Base-by-base conservation (phyloP, 2,113 vertebrate genomes). In the Aldabrachelys gigantea region DNA sequence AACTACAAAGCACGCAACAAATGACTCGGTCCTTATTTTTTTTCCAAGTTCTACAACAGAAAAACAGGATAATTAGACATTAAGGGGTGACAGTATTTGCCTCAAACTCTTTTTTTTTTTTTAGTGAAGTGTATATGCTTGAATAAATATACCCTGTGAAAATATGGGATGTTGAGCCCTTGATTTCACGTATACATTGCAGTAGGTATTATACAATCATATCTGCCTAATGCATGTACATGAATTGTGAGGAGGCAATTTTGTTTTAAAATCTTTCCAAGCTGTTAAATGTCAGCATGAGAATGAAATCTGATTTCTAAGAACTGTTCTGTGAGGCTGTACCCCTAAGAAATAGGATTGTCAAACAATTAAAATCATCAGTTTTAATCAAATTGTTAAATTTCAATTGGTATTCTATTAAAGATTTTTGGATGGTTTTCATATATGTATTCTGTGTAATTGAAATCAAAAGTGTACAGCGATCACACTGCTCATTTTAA, bases 221-320 rank as follows among this genome's bases (percentile, higher is more conserved):
- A 52, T 38, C 82, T 81, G 50, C 3, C 54, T 87, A 80, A 76
- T 84, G 57, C 81, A 82, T 50, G 75, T 25, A 41, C 4, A 21
- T 81, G 82, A 90, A 31, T 54, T n/a, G 53, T 57, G 88, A 91
- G 24, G 29, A 56, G 84, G 35, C 21, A 85, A 76, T 85, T 95
- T 93, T 80, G 11, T 83, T 53, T 89, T 88, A 50, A 91, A 54
- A 92, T 56, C 11, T 87, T 90, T 88, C 56, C 22, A 65, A 52
- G 35, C 29, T 95, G 44, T 16, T 49, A 11, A 89, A 94, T 84
- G 76, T 80, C 78, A 95, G 76, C 76, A 69, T 89, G 84, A 53
- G 80, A 92, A 88, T 86, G 49, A 88, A 89, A 89, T 62, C 44
- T 85, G 31, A 82, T 90, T 95, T 92, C 78, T 93, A 1, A 38